Evolutionary conservation across 1,140 invertebrate species (phyloP).

Genomic region (Stratiolaelaps scimitus): DNA sequence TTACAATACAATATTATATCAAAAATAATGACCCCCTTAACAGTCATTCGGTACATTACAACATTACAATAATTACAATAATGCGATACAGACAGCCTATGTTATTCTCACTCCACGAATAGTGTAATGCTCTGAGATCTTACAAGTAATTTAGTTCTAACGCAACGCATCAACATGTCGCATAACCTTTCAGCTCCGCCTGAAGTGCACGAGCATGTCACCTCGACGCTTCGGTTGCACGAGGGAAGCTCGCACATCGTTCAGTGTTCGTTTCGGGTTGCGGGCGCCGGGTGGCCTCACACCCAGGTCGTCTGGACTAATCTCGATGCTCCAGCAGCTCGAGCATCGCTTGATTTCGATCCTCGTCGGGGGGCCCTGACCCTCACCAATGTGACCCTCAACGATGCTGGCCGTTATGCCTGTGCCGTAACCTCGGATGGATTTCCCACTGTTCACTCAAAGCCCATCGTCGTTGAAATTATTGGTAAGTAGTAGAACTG

Average conservation of each 20-base stretch:
- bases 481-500: conserved; percentile 45
- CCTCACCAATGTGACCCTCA: conserved; percentile 48
- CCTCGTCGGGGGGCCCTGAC: conserved; percentile 50
- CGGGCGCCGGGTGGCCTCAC: conserved; percentile 7
- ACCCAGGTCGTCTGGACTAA: conserved; percentile 16
- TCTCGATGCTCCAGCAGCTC: neutral
- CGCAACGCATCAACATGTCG: too few relatives aligned
- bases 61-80: too few relatives aligned
- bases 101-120: too few relatives aligned
- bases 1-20: too few relatives aligned
- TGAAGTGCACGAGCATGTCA: conserved; percentile 25
- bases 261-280: conserved; percentile 21
- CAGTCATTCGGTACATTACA: too few relatives aligned
- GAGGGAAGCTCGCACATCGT: conserved; percentile 18
- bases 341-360: conserved; percentile 29
- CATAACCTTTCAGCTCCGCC: conserved; percentile 11
- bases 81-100: too few relatives aligned
- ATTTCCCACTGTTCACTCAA: conserved; percentile 49
- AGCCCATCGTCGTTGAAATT: conserved; percentile 49
- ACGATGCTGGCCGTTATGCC: conserved; percentile 53
- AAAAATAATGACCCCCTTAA: too few relatives aligned
- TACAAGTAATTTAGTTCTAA: too few relatives aligned
- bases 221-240: neutral
- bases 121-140: too few relatives aligned
- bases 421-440: conserved; percentile 56